These are phyloP conservation scores for Osmoderma eremita DNA, from an alignment of 2,888 invertebrate species.

Conservation along the genomic window DNA sequence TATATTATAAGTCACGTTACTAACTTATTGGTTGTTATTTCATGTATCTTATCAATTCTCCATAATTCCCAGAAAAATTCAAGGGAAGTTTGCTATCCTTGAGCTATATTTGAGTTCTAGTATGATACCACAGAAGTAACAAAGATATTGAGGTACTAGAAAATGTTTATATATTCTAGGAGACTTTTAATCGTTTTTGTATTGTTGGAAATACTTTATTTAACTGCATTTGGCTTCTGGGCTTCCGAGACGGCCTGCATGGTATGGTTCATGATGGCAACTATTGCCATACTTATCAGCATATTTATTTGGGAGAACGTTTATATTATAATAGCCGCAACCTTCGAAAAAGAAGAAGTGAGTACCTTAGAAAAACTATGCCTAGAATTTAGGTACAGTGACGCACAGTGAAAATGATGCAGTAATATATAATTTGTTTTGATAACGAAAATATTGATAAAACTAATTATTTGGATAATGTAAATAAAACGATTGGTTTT, in stretches of 20 bases:
- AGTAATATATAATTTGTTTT: too few species aligned
- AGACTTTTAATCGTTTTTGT: conserved; percentile 37
- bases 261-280: conserved; percentile 42
- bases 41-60: too few species aligned
- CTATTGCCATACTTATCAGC: conserved; percentile 43
- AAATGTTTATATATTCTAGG: conserved; percentile 33
- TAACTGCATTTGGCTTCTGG: conserved; percentile 47
- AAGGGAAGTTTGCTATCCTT: too few species aligned
- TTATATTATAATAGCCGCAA: conserved; percentile 4
- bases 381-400: too few species aligned
- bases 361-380: not conserved
- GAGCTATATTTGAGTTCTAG: too few species aligned
- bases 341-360: conserved; percentile 2
- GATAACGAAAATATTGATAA: too few species aligned
- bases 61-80: too few species aligned
- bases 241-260: conserved; percentile 39
- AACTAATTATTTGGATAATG: too few species aligned
- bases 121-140: not conserved
- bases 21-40: too few species aligned
- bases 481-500: too few species aligned
- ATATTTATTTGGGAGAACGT: conserved; percentile 48
- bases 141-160: not conserved
- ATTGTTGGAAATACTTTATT: conserved; percentile 37
- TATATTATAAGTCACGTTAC: too few species aligned
- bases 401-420: too few species aligned